Base-by-base conservation (phyloP, 2,113 vertebrate genomes). In the Seriola dumerili region DNA sequence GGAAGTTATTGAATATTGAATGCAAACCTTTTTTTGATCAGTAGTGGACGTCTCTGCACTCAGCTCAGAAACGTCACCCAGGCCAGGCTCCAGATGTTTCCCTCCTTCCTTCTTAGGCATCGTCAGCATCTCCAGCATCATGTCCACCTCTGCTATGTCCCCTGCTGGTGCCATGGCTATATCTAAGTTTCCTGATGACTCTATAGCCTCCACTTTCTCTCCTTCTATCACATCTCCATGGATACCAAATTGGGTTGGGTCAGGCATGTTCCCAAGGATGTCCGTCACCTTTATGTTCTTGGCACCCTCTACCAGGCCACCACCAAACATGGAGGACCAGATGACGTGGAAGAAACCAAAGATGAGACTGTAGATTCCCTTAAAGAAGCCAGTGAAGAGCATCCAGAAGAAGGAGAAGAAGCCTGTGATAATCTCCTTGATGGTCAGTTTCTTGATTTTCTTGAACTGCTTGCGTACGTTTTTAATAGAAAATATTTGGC, bases 251-350 rank as follows among this genome's bases (percentile, higher is more conserved):
- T 99, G 98, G 8, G 98, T 99, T 0, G 98, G 98, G 91, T 99
- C 98, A 13, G 98, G 98, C 98, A 99, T 99, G 92, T 98, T 98
- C 12, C 98, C 98, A 42, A 99, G 93, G 90, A 99, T 98, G 94
- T 99, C 98, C 0, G 97, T 99, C 87, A 99, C 98, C 94, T 98
- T 97, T 13, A 99, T 99, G 86, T 98, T 99, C 95, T 99, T 99
- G 85, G 98, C 98, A 42, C 98, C 98, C 94, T 99, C 98, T 3
- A 99, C 97, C 12, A 99, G 92, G 62, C 98, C 98, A 5, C 98
- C 98, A 9, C 98, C 98, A 86, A 99, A 99, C 89, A 99, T 97
- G 54, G 97, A 97, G 65, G 91, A 97, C 98, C 98, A 99, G 85
- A 99, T 96, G 72, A 99, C 85, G 81, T 99, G 97, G 91, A 98